Evolutionary conservation across 53 echinoderm and acorn worm genomes (phyloP), one percentile per base, ranked within the genome.

Genomic region (Astropecten irregularis): DNA sequence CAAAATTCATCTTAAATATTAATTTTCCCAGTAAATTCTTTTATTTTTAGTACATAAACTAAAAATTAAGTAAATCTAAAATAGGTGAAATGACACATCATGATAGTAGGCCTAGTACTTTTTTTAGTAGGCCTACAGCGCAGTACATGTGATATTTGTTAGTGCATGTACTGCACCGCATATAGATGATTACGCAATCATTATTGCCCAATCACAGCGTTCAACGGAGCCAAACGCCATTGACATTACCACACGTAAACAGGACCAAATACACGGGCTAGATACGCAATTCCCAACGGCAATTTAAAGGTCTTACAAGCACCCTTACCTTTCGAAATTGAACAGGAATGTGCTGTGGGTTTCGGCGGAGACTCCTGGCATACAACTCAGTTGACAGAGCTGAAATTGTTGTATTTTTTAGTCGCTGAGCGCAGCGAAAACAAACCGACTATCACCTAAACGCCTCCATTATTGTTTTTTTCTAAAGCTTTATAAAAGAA

Each of bases 391-490:
- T 79, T 60, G 7, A 23, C 31, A 79, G 79, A 79, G 61, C 61
- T 79, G 21, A 62, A 62, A 79, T 39, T 39, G 9, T 18, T 79
- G 61, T 25, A 18, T 13, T 56, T 77, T 79, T 79, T 60, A 30
- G 60, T 79, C 79, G 79, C 79, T 79, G 79, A 61, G 44, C 40
- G 76, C 79, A 79, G 79, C 79, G 79, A 79, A 79, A 62, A 60
- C 61, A 46, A 61, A 63, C 62, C 62, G 29, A 35, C 42, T 60
- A 60, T 79, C 79, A 79, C 63, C 79, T 79, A 29, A 79, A 42
- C 79, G 79, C 79, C 79, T 79, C 79, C 79, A 79, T 79, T 62
- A 55, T 74, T 74, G 35, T 79, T 79, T 79, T 79, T 79, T n/a
- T 52, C 37, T 42, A 42, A 28, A 9, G 30, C 30, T 23, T 65